These are phyloP conservation scores for Atrina japonica DNA, from an alignment of 2,888 invertebrate genomes.

Conservation along the genomic window DNA sequence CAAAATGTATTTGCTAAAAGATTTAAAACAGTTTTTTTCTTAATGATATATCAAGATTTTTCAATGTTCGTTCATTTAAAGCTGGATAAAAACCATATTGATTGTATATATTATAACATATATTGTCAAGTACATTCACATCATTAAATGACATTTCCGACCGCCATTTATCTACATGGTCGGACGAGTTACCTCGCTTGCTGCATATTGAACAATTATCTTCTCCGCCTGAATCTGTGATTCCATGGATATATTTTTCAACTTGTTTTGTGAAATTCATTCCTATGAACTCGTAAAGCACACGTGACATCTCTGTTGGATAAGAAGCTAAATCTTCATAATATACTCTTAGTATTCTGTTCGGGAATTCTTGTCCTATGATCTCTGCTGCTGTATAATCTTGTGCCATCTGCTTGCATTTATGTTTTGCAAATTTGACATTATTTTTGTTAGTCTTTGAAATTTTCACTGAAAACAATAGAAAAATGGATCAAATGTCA, in stretches of 20 bases:
- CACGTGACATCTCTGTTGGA: constrained; percentile 13
- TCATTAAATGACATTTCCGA: not conserved
- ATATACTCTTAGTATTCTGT: constrained; percentile 14
- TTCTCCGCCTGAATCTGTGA: constrained; percentile 6
- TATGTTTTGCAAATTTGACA: not conserved
- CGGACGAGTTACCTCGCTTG: constrained; percentile 3
- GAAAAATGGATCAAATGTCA: not conserved
- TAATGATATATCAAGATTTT: not conserved
- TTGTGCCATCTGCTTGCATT: constrained; percentile 7
- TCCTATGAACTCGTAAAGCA: constrained; percentile 39
- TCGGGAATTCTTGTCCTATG: constrained; percentile 19
- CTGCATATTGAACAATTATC: constrained; percentile 1
- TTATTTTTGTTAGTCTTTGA: constrained; percentile 9
- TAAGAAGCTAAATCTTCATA: constrained; percentile 36
- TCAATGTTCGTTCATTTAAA: not conserved
- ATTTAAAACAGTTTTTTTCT: not conserved
- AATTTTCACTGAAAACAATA: constrained; percentile 2
- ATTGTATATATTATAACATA: constrained; percentile 2
- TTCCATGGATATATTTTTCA: not conserved
- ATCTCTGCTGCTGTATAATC: constrained; percentile 9
- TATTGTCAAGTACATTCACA: constrained; percentile 3
- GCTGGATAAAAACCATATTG: constrained; percentile 10
- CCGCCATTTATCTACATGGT: constrained; percentile 23
- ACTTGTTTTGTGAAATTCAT: constrained; percentile 4
- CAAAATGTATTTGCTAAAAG: no score